A percentile compares a stretch with the other conserved stretches of the same genome.
phyloP scores from a whole-genome alignment of 1,140 invertebrate species.

The Oryctes rhinoceros region DNA sequence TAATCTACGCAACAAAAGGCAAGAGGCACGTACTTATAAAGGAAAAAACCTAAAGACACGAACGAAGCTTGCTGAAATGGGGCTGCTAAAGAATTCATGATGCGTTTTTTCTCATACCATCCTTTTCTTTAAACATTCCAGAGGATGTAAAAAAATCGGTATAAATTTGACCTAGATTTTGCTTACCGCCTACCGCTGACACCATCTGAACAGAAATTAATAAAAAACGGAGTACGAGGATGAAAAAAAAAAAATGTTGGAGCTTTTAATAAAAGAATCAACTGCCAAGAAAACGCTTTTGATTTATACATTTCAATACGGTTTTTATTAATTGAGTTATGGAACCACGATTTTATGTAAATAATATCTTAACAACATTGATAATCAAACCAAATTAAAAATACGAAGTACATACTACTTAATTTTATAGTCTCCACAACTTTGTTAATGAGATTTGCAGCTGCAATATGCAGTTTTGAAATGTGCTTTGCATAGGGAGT shows the following conservation, averaged over 20 bases:
- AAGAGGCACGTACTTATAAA: constrained; percentile 23
- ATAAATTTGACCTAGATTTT: constrained; percentile 38
- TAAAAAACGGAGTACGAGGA: constrained; percentile 9
- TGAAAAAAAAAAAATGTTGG: neutral
- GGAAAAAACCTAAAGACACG: neutral
- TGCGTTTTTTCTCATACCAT: neutral
- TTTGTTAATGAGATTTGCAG: too few species aligned
- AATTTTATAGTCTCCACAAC: too few species aligned
- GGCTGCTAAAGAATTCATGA: constrained; percentile 28
- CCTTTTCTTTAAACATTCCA: constrained; percentile 33
- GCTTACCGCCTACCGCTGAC: neutral
- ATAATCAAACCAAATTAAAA: too few species aligned
- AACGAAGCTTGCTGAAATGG: constrained; percentile 5
- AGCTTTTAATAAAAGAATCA: neutral
- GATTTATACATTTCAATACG: neutral
- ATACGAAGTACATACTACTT: too few species aligned
- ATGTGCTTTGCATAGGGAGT: neutral
- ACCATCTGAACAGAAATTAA: constrained; percentile 33
- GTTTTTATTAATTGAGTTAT: neutral
- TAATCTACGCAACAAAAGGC: constrained; percentile 9
- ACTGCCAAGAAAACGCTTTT: neutral
- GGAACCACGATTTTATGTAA: neutral
- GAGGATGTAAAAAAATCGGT: constrained; percentile 18
- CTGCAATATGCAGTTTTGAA: too few species aligned
- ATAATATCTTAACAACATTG: neutral